phyloP scores from a whole-genome alignment of 2,888 invertebrate genomes.

The Apeira syringaria region DNA sequence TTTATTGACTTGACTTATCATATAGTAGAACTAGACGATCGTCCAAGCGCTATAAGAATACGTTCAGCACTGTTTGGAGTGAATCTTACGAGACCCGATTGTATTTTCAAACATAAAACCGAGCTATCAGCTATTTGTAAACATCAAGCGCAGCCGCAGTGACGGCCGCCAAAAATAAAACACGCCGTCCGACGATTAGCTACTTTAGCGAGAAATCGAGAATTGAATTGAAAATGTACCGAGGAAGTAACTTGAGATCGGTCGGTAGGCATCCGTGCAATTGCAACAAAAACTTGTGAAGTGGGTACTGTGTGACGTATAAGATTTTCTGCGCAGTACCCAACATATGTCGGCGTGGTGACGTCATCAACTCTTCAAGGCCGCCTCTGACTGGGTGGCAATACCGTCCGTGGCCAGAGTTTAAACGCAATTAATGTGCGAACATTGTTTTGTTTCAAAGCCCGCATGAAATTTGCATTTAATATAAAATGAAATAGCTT shows the following conservation, averaged over 20 bases:
- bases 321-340: conserved; percentile 15
- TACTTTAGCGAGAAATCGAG: conserved; percentile 3
- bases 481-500: background rate
- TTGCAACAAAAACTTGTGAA: conserved; percentile 14
- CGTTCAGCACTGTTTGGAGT: background rate
- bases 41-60: no score
- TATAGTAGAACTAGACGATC: no score
- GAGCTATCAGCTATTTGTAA: conserved; percentile 2
- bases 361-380: conserved; percentile 14
- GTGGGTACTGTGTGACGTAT: conserved; percentile 8
- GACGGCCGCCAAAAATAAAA: conserved; percentile 12
- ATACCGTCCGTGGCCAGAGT: conserved; percentile 9
- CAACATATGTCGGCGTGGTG: background rate
- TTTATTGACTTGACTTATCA: no score
- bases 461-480: conserved; percentile 9
- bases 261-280: conserved; percentile 5
- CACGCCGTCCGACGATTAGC: conserved; percentile 1
- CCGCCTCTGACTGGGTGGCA: conserved; percentile 6
- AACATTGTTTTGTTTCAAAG: conserved; percentile 19
- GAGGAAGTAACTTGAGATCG: conserved; percentile 2
- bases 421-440: conserved; percentile 17
- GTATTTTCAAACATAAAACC: conserved; percentile 18
- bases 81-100: no score
- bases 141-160: conserved; percentile 5
- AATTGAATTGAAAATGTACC: conserved; percentile 1